Evolutionary conservation across 2,113 vertebrate genomes (phyloP), one percentile per base, ranked within the genome.

Genomic region (Megaceryle maxima): DNA sequence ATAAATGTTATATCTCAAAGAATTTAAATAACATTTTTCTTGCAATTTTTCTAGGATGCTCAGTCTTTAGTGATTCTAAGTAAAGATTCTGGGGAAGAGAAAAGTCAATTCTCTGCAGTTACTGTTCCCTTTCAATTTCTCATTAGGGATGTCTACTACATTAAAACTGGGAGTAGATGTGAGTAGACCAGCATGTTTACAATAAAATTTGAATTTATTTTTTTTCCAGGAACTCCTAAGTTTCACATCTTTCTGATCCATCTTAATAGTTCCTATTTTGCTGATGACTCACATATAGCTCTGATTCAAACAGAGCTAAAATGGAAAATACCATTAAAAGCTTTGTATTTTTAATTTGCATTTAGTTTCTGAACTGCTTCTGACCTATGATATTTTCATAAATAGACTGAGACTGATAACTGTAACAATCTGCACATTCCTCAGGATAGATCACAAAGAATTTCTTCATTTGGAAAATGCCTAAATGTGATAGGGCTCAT

Each of bases 321-420:
- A 91, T 70, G 70, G 67, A 94, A 96, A 96, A 83, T 80, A 87
- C 35, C 70, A 84, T 94, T 94, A 83, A 91, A 93, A 89, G 67
- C 59, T 89, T 91, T 96, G 55, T 72, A 3, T 78, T 74, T 81
- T 67, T 10, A 56, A 89, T 84, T 96, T 91, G 66, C 41, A 25
- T 94, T 79, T 83, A n/a, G 44, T 79, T 95, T 88, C 68, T 93
- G 93, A 88, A 96, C 88, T 72, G 43, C 13, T 95, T 83, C 68
- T 94, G 96, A 96, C 94, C 96, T 76, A 8, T 84, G 90, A 77
- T 96, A 84, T 93, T 97, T 97, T 94, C 88, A 68, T 72, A 95
- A 96, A 68, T 75, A 95, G 84, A 37, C 60, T 86, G 59, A 87
- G 87, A 95, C 41, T 67, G 44, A 87, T 90, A 95, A 74, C 75